A percentile compares a stretch with the other conserved stretches of the same genome.
These are phyloP conservation scores for Melanaphis sacchari DNA, from an alignment of 1,140 invertebrate genomes.

Conservation along the genomic window DNA sequence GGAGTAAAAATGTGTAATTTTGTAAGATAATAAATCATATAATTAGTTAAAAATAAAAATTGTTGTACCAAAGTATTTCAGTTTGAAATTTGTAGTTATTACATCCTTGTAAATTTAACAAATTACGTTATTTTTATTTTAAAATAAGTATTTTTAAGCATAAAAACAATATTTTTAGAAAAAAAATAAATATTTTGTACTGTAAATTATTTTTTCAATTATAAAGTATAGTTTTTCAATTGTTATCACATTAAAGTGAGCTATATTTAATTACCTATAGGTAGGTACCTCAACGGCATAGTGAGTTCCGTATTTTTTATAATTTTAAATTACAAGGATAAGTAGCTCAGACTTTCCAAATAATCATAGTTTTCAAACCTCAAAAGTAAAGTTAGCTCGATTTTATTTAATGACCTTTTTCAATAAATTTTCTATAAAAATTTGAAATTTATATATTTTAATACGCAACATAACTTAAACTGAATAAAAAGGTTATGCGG, in stretches of 20 bases:
- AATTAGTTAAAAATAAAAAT: too few relatives aligned
- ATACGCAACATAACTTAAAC: rapidly evolving
- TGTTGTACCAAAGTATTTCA: too few relatives aligned
- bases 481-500: background rate
- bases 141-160: too few relatives aligned
- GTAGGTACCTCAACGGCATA: too few relatives aligned
- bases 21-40: too few relatives aligned
- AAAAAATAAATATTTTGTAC: background rate
- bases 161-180: background rate
- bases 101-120: background rate
- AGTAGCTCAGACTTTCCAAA: background rate
- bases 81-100: background rate
- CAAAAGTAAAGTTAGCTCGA: background rate
- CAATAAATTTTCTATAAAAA: background rate
- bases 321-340: background rate
- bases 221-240: background rate
- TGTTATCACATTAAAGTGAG: too few relatives aligned
- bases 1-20: background rate
- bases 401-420: background rate
- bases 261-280: too few relatives aligned
- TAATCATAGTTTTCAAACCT: background rate
- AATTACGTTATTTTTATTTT: too few relatives aligned
- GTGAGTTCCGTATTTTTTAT: background rate
- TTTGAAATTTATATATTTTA: background rate
- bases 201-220: background rate